Base-by-base conservation (phyloP, 2,113 vertebrate species). In the Galbula dea region DNA sequence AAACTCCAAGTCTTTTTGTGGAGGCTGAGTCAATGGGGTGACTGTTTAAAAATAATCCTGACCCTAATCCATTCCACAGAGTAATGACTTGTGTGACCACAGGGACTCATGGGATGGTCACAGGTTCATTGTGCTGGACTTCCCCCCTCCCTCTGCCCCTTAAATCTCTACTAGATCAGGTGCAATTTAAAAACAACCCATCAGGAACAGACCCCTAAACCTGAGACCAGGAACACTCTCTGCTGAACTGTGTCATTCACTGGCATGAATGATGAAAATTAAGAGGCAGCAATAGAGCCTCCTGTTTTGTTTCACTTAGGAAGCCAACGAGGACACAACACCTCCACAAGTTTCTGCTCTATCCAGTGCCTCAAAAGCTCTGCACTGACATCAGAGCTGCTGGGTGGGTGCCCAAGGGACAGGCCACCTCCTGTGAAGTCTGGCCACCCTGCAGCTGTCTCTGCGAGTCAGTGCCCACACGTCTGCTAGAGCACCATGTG, bases 321-420 rank as follows among this genome's bases (percentile, higher is more conserved):
- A 46, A 45, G 23, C 7, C 61, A 54, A 1, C 13, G 16, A 15
- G 29, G 52, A 73, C n/a, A 10, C 8, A 14, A 48, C 19, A 7
- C 12, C 9, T 8, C 19, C 1, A 2, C 0, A 1, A n/a, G 26
- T 3, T 34, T 8, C 29, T 8, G 23, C 51, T 22, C 5, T 0
- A 5, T 12, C 24, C 17, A 1, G 0, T 2, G 26, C 59, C 51
- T 11, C 20, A 2, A 10, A 30, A 61, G 17, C 26, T 54, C 27
- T 14, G 3, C 7, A 6, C 1, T 37, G 14, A 4, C 24, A 5
- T 19, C 23, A 4, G 41, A 23, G 49, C 18, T 12, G 15, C 36
- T 12, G 1, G 7, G n/a, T 1, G 2, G 7, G n/a, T 1, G 10
- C 32, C 48, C 26, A 6, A 15, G 5, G 11, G 39, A 43, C 39